Evolutionary conservation across 1,140 invertebrate species (phyloP), one percentile per base, ranked within the genome.

Genomic region (Contarinia nasturtii): DNA sequence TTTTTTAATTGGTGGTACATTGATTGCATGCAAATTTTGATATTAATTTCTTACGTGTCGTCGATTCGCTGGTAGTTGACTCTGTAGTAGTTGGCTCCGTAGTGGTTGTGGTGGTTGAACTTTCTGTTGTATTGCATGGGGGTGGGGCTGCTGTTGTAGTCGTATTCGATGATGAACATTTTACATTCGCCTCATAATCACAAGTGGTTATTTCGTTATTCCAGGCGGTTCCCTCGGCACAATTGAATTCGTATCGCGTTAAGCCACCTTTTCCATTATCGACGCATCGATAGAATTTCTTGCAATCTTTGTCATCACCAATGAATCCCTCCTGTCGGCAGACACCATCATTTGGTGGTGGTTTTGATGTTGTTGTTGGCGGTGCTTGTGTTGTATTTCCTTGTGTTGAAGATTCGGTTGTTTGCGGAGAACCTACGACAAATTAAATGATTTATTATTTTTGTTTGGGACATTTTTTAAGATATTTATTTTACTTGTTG

Each of bases 271-370:
- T 71, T 21, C 73, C 75, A 52, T 75, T 70, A 48, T 74, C 63
- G 1, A 84, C 81, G 56, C 80, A 83, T 46, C 79, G 69, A 53
- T 81, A 82, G 54, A 80, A 82, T 54, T 79, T 78, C 43, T 69
- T 70, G 56, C 82, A 86, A 38, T 75, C 63, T n/a, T 65, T 62
- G 21, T 71, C 70, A 62, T 81, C 61, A 7, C 74, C 71, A 57
- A 73, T 79, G 53, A 74, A 83, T 22, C 81, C 82, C 53, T 71
- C 70, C 44, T 67, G 48, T 11, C 57, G 48, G 48, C 46, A 53
- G 18, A 36, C 7, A 53, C 48, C 17, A 53, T 56, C 10, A 8
- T 12, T 44, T 14, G 47, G 22, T 50, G 55, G 47, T 22, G 51
- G 52, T 11, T 55, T 51, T 33, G 51, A 52, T 44, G 53, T 54